Percentiles rank a stretch among this genome's conserved stretches.
Evolutionary conservation across 2,797 vertebrate genomes (phyloP).

Genomic region (Sparus aurata): DNA sequence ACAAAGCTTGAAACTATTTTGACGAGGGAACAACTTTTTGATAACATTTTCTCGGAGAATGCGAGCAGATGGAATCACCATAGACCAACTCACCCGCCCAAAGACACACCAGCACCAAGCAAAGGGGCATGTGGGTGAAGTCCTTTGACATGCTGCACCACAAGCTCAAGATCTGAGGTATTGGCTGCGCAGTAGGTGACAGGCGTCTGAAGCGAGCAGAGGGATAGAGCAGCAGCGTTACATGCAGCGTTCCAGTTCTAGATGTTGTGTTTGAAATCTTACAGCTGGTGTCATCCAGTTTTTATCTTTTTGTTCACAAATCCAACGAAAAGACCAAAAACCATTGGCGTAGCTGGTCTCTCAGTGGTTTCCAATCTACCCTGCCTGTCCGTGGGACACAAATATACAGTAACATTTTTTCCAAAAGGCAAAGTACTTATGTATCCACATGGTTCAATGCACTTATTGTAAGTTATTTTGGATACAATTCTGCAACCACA

Average conservation of each 20-base stretch:
- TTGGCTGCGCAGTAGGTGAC: conserved; percentile 87
- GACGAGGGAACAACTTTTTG: background rate
- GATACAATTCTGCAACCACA: background rate
- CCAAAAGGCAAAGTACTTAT: too few species aligned
- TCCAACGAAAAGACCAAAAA: background rate
- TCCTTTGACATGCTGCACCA: conserved; percentile 84
- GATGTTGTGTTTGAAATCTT: background rate
- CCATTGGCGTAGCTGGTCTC: background rate
- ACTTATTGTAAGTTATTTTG: background rate
- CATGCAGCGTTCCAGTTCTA: background rate
- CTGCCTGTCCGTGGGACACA: background rate
- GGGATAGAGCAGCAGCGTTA: conserved; percentile 21
- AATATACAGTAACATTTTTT: too few species aligned
- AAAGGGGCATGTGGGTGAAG: conserved; percentile 83
- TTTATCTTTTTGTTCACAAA: background rate
- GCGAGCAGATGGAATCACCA: background rate
- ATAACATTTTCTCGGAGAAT: background rate
- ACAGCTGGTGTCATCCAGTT: background rate
- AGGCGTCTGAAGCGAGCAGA: conserved; percentile 82
- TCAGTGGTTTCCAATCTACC: background rate
- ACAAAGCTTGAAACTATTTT: accelerated
- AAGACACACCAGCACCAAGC: conserved; percentile 88
- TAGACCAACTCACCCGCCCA: conserved; percentile 88
- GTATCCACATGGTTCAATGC: background rate
- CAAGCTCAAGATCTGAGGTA: conserved; percentile 87